Evolutionary conservation across 2,888 invertebrate genomes (phyloP).

Genomic region (Cephus rjabovi): DNA sequence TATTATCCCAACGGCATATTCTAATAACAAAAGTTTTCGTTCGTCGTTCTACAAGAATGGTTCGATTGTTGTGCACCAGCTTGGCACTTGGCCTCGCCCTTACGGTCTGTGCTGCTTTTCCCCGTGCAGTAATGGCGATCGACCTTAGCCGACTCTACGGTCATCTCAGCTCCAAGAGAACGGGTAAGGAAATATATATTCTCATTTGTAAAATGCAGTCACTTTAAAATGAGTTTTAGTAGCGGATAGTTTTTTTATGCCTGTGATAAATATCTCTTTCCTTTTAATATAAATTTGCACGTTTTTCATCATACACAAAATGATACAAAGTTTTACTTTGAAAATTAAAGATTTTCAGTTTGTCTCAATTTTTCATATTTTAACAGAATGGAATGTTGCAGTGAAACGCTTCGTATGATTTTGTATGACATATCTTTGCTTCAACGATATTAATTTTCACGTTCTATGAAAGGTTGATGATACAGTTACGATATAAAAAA

Average conservation of each 20-base stretch:
- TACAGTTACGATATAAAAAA: too few relatives aligned
- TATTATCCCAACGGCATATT: not conserved
- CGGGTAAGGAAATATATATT: conserved; percentile 69
- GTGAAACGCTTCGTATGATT: too few relatives aligned
- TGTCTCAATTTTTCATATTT: not conserved
- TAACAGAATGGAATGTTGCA: too few relatives aligned
- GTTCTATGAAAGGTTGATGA: too few relatives aligned
- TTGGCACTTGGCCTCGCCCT: conserved; percentile 63
- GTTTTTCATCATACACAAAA: not conserved
- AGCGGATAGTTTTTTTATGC: not conserved
- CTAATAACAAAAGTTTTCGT: not conserved
- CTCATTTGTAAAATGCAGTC: too few relatives aligned
- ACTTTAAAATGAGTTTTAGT: not conserved
- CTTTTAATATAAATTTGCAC: not conserved
- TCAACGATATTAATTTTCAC: too few relatives aligned
- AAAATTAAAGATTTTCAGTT: not conserved
- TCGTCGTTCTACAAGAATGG: conserved; percentile 37
- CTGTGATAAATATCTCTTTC: not conserved
- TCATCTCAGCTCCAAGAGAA: conserved; percentile 78
- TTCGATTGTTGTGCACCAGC: conserved; percentile 44
- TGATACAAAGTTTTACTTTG: too few relatives aligned
- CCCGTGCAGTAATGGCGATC: conserved; percentile 77
- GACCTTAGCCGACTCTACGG: conserved; percentile 87
- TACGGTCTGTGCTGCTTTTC: conserved; percentile 72
- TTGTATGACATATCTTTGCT: too few relatives aligned